Evolutionary conservation across 1,140 invertebrate genomes (phyloP).

Genomic region (Frieseomelitta varia): DNA sequence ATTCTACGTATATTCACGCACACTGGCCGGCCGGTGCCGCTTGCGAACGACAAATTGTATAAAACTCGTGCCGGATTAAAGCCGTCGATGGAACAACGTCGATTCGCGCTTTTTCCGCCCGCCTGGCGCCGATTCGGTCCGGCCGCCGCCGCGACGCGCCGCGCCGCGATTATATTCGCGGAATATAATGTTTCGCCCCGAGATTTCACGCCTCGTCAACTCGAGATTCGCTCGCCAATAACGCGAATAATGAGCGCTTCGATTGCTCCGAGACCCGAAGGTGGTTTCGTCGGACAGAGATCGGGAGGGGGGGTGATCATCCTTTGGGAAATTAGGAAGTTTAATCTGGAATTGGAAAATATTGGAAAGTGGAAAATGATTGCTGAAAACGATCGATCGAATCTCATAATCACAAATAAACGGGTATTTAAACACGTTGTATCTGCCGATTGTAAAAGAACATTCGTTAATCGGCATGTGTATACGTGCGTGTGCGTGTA

Average conservation of each 20-base stretch:
- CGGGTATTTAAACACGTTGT: neutral
- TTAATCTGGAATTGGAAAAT: neutral
- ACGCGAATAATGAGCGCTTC: no score
- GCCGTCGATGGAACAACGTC: conserved; percentile 66
- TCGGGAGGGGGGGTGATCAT: neutral
- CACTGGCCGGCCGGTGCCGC: conserved; percentile 26
- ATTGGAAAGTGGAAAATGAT: neutral
- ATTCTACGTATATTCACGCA: conserved; percentile 27
- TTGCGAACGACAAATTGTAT: conserved; percentile 66
- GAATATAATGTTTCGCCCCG: conserved; percentile 53
- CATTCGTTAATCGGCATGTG: neutral
- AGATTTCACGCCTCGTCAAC: neutral
- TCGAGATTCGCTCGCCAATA: neutral
- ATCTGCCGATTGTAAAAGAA: no score
- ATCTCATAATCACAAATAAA: accelerated
- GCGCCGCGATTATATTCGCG: conserved; percentile 46
- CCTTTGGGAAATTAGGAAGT: neutral
- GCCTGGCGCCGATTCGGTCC: conserved; percentile 40
- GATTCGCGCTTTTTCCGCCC: conserved; percentile 64
- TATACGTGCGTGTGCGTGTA: no score
- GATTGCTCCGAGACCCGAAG: neutral
- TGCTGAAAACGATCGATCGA: no score
- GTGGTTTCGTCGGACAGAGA: neutral
- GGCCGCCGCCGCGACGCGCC: no score
- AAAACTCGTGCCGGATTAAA: conserved; percentile 69